Evolutionary conservation across 2,888 invertebrate genomes (phyloP), one percentile per base, ranked within the genome.

Genomic region (Pristionchus japonicus): DNA sequence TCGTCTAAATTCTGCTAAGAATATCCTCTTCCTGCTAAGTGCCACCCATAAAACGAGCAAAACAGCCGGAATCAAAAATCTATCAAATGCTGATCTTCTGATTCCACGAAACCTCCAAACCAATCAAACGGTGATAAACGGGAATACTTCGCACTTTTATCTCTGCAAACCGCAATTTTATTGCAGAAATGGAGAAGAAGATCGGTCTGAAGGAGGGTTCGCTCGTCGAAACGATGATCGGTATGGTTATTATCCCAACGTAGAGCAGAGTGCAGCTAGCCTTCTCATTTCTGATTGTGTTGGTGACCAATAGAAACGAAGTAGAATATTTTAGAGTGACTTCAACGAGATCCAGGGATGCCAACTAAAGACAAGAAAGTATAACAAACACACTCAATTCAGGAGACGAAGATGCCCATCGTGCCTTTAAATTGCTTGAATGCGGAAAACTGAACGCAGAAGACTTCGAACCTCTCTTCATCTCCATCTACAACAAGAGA

Each of bases 391-490:
- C n/a, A n/a, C 34, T 37, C 6, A 27, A 40, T n/a, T 6, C 43
- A 83, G 82, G 64, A 6, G 47, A 47, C 80, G n/a, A 87, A 40
- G 87, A 87, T 47, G 87, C 40, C 1, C 37, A 20, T 15, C 77
- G 87, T 40, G 80, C 80, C 13, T 87, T 87, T 61, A 37, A 92
- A 13, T 85, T 88, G 9, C 89, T 95, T 80, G 95, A 95, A 89
- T 91, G 92, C 47, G 95, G 95, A 49, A 93, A 94, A 82, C 89
- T 95, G 20, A 94, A 93, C 9, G 89, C 94, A 17, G 91, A 91
- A 37, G 95, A 95, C 85, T 95, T 95, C 92, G 93, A 93, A 23
- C 91, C 93, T 20, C 90, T 91, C 6, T 95, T 95, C 90, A 93
- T 93, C 27, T 91, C 94, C 86, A 94, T 95, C 89, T 95, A 95